A percentile compares a stretch with the other conserved stretches of the same genome.
phyloP scores from a whole-genome alignment of 1,140 invertebrate genomes.

The Aphelenchoides fujianensis region DNA sequence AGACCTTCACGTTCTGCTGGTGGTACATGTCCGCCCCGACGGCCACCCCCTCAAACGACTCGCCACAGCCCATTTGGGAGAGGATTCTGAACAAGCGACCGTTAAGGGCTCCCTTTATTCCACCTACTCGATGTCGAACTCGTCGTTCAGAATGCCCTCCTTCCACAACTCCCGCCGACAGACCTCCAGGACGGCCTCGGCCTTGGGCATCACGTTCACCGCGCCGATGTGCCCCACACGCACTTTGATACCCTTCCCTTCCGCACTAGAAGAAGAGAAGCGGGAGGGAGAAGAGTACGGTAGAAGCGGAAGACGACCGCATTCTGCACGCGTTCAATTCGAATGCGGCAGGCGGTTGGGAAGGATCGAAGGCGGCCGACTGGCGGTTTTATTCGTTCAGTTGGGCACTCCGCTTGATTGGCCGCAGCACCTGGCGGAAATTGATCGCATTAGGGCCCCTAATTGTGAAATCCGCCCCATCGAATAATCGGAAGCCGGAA shows the following conservation, averaged over 20 bases:
- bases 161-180: conserved; percentile 54
- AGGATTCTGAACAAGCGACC: conserved; percentile 39
- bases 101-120: conserved; percentile 11
- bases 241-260: neutral
- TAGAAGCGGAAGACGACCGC: too few relatives aligned
- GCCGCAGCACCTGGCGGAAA: too few relatives aligned
- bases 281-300: too few relatives aligned
- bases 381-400: too few relatives aligned
- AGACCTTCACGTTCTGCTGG: conserved; percentile 59
- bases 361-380: too few relatives aligned
- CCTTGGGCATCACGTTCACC: conserved; percentile 59
- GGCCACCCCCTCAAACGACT: conserved; percentile 59
- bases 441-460: too few relatives aligned
- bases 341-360: too few relatives aligned
- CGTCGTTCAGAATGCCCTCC: conserved; percentile 50
- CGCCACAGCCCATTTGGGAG: conserved; percentile 50
- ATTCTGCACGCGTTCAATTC: too few relatives aligned
- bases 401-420: too few relatives aligned
- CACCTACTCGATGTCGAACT: conserved; percentile 57
- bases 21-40: conserved; percentile 62
- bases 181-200: conserved; percentile 55
- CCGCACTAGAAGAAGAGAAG: too few relatives aligned
- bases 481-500: too few relatives aligned
- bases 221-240: conserved; percentile 56
- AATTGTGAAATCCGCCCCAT: too few relatives aligned